phyloP scores from a whole-genome alignment of 37 sponge, comb jelly and placozoan species.

The Amphimedon queenslandica region DNA sequence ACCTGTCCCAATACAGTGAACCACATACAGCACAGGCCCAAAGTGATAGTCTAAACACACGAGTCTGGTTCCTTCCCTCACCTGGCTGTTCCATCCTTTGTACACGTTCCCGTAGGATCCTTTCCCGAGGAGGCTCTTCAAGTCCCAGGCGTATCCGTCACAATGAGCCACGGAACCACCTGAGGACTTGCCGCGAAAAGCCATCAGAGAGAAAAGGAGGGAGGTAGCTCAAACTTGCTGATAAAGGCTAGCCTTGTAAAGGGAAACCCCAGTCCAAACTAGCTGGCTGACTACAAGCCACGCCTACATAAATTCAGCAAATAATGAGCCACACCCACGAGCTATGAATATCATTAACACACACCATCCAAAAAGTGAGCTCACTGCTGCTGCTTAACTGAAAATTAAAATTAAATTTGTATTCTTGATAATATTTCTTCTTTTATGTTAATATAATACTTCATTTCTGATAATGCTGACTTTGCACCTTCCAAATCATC shows the following conservation, averaged over 20 bases:
- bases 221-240: neutral
- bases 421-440: neutral
- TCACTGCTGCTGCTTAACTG: too few species aligned
- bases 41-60: neutral
- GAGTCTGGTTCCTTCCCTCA: slow-evolving; percentile 3
- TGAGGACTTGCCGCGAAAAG: neutral
- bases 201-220: neutral
- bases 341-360: too few species aligned
- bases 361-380: neutral
- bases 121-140: slow-evolving; percentile 59
- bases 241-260: too few species aligned
- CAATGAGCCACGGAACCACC: slow-evolving; percentile 30
- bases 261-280: too few species aligned
- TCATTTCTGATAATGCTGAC: slow-evolving; percentile 59
- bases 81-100: slow-evolving; percentile 64
- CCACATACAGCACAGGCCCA: neutral
- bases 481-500: slow-evolving; percentile 40
- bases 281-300: too few species aligned
- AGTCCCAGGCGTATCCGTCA: slow-evolving; percentile 64
- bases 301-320: too few species aligned
- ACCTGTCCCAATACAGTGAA: too few species aligned
- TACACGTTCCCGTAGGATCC: slow-evolving; percentile 91
- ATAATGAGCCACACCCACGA: too few species aligned
- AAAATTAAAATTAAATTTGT: neutral
- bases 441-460: slow-evolving; percentile 51